Evolutionary conservation across 92 coral and sea anemone genomes (phyloP), one percentile per base, ranked within the genome.

Genomic region (Palythoa grandis): DNA sequence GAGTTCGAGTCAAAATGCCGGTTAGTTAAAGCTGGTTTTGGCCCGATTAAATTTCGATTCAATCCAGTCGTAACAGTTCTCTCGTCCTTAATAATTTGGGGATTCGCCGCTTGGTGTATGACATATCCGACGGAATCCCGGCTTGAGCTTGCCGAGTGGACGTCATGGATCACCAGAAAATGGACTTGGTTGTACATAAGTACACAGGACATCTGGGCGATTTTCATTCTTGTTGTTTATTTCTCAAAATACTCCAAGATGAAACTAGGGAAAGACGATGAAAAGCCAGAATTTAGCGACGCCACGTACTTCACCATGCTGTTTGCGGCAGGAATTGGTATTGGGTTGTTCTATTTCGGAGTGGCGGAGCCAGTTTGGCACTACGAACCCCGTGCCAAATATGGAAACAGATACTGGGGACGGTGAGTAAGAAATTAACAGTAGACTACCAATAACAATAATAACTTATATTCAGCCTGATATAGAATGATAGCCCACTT

Each of bases 271-370:
- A 88, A 88, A 53, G 91, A 88, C 23, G 52, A 88, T 43, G 91
- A 88, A 50, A 68, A 88, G 38, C 91, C 91, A n/a, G 91, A 88
- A 54, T 88, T 88, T 61, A 83, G 86, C 73, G 83, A 88, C 52
- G 91, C 91, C 25, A 84, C 91, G 23, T 88, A 88, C 57, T 88
- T 88, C 85, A 88, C 88, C 37, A 88, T 88, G 91, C 83, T 88
- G 63, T 88, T 88, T 35, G 86, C 91, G 2, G 91, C 91, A 22
- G 91, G 91, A 0, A 88, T 88, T 11, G 91, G 88, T 13, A 88
- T 88, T 48, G 91, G 91, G 0, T 72, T 88, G 70, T 88, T 88
- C 74, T 88, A 88, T 66, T 88, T 83, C 25, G 84, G 88, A 16
- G 91, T 88, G 0, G 91, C 91, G 25, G 91, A 88, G 69, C 91